A percentile compares a stretch with the other conserved stretches of the same genome.
Evolutionary conservation across 2,797 vertebrate genomes (phyloP).

Genomic region (Darevskia mixta): DNA sequence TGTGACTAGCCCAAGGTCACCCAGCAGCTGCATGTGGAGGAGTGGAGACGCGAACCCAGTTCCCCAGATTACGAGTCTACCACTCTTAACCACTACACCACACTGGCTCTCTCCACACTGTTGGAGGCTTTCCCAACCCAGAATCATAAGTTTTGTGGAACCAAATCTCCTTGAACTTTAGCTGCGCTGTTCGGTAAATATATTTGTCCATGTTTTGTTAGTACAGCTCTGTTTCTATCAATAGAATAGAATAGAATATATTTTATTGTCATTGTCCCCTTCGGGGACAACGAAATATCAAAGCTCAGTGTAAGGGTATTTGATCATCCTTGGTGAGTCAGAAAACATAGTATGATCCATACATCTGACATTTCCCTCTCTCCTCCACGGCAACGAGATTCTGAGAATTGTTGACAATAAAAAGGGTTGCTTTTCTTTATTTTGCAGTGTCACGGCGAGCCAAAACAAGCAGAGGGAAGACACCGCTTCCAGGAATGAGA

Average conservation of each 20-base stretch:
- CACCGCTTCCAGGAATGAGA: conserved; percentile 49
- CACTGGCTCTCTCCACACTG: too few species aligned
- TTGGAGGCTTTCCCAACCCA: not conserved
- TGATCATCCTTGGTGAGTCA: not conserved
- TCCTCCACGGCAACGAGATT: not conserved
- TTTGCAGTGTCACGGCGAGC: conserved; percentile 33
- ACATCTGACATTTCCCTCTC: conserved; percentile 22
- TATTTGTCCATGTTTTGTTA: not conserved
- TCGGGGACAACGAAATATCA: too few species aligned
- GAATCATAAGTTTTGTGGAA: too few species aligned
- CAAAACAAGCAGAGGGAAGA: conserved; percentile 59
- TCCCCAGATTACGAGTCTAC: too few species aligned
- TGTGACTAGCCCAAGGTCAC: too few species aligned
- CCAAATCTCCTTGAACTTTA: not conserved
- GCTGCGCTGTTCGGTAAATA: not conserved
- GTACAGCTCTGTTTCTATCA: not conserved
- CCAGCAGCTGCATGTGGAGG: too few species aligned
- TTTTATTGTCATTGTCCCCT: too few species aligned
- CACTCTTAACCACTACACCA: too few species aligned
- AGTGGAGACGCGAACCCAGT: too few species aligned
- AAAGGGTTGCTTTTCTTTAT: not conserved
- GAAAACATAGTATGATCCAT: conserved; percentile 10
- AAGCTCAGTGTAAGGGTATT: not conserved
- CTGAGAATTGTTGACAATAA: not conserved
- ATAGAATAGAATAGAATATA: too few species aligned